Evolutionary conservation across 2,113 vertebrate genomes (phyloP).

Genomic region (Lipophrys pholis): DNA sequence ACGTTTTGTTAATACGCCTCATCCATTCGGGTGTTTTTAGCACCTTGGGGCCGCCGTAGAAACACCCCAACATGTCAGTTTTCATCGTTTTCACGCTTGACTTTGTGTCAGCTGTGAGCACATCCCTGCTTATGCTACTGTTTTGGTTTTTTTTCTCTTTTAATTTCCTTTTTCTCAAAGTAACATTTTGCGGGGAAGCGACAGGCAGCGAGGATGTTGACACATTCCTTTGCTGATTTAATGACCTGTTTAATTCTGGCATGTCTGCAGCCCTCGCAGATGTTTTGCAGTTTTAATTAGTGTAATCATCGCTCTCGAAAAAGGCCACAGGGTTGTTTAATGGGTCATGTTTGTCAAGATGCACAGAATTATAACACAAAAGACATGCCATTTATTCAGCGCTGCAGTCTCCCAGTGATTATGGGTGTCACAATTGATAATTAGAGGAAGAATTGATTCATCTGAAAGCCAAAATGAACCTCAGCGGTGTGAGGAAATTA

Average conservation of each 20-base stretch:
- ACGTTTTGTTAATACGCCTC: neutral
- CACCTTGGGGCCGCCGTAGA: neutral
- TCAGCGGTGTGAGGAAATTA: slow-evolving; percentile 71
- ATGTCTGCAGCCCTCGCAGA: slow-evolving; percentile 71
- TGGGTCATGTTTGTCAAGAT: slow-evolving; percentile 85
- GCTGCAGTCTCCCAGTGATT: slow-evolving; percentile 76
- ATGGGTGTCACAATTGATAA: slow-evolving; percentile 81
- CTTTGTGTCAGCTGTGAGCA: neutral
- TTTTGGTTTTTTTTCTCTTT: neutral
- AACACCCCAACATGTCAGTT: neutral
- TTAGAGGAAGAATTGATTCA: slow-evolving; percentile 75
- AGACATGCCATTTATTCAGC: slow-evolving; percentile 77
- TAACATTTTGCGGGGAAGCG: slow-evolving; percentile 27
- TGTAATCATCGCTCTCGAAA: slow-evolving; percentile 79
- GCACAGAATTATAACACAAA: slow-evolving; percentile 81
- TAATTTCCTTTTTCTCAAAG: slow-evolving; percentile 22
- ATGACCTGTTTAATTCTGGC: slow-evolving; percentile 79
- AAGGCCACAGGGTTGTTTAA: slow-evolving; percentile 80
- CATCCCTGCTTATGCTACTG: neutral
- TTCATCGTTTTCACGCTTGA: neutral
- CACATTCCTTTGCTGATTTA: slow-evolving; percentile 77
- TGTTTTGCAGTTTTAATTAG: slow-evolving; percentile 84
- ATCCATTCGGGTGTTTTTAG: neutral
- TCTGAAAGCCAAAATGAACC: slow-evolving; percentile 77
- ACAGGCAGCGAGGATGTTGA: slow-evolving; percentile 71